Evolutionary conservation across 2,797 vertebrate genomes (phyloP).

Genomic region (Acipenser ruthenus): DNA sequence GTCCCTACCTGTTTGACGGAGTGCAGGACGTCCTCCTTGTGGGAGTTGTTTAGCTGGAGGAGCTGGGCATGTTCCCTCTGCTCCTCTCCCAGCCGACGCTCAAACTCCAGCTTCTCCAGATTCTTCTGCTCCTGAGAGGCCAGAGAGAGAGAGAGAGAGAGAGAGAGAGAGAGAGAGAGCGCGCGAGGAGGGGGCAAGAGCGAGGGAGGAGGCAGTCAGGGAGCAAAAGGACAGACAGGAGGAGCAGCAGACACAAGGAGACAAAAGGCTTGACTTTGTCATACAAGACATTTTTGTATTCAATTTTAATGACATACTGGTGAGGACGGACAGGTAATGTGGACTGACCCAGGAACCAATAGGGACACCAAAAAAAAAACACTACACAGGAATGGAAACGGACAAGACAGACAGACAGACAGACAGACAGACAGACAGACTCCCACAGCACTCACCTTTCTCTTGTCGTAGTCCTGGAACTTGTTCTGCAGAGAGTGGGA

Average conservation of each 20-base stretch:
- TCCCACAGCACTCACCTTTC: constrained; percentile 66
- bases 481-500: constrained; percentile 65
- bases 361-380: too few relatives aligned
- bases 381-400: neutral
- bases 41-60: constrained; percentile 61
- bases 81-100: constrained; percentile 65
- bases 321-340: too few relatives aligned
- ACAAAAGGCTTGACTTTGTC: neutral
- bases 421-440: neutral
- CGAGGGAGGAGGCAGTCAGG: neutral
- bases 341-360: too few relatives aligned
- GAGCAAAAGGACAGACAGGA: neutral
- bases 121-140: constrained; percentile 69
- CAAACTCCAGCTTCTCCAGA: constrained; percentile 82
- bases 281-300: too few relatives aligned
- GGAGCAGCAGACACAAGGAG: neutral
- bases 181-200: neutral
- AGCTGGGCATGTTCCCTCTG: constrained; percentile 77
- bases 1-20: constrained; percentile 72
- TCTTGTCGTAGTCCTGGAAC: constrained; percentile 86
- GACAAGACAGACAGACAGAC: neutral
- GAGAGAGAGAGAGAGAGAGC: neutral
- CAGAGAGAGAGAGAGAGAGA: neutral
- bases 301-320: too few relatives aligned
- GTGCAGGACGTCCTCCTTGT: constrained; percentile 77